Conservation (phyloP, 2,113 vertebrate genomes). For the Grammomys dolichurus region DNA sequence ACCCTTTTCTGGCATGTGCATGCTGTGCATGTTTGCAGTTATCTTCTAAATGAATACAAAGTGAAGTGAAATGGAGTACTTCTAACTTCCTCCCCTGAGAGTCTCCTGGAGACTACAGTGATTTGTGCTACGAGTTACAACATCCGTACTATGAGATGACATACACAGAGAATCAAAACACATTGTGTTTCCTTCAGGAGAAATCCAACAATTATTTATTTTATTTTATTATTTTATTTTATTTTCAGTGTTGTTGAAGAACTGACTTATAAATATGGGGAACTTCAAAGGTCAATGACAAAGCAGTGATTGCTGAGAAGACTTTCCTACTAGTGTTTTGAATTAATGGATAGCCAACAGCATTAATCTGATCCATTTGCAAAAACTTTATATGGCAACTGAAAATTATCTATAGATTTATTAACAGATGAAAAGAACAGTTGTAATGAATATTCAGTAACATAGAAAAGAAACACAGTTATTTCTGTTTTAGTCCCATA, state of each 20-base stretch:
- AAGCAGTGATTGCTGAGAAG: background rate
- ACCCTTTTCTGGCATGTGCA: background rate
- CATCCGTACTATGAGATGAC: background rate
- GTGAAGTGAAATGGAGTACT: background rate
- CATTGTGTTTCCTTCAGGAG: background rate
- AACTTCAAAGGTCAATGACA: background rate
- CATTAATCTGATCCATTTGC: background rate
- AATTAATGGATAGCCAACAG: background rate
- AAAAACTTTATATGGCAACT: background rate
- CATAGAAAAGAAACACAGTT: background rate
- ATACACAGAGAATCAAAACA: background rate
- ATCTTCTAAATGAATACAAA: background rate
- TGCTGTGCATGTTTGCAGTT: background rate
- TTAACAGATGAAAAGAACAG: background rate
- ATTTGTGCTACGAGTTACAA: background rate
- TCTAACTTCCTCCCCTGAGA: background rate
- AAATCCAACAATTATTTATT: background rate
- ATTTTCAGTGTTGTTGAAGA: background rate
- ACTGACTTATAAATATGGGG: background rate
- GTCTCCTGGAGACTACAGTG: background rate
- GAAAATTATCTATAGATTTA: background rate
- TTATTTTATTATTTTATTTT: no score
- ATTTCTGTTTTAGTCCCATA: background rate
- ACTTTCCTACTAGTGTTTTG: background rate
- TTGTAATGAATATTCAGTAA: background rate